These are phyloP conservation scores for Drosophila ogumai DNA, from an alignment of 1,140 invertebrate genomes.

Conservation along the genomic window DNA sequence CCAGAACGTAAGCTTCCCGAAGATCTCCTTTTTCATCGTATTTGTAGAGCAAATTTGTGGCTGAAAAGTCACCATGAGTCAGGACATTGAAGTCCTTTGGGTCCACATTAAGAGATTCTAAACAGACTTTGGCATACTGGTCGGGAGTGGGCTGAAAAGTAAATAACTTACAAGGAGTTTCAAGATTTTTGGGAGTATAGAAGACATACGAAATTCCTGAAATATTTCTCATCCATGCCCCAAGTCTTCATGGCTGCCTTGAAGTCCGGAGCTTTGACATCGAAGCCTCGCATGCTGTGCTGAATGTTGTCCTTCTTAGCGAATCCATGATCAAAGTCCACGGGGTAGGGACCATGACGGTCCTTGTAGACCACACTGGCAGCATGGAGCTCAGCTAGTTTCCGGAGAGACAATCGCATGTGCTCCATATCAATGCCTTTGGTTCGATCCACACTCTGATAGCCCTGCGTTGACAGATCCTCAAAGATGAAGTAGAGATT, in stretches of 20 bases:
- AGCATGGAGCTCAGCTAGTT: conserved; percentile 87
- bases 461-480: conserved; percentile 55
- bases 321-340: conserved; percentile 60
- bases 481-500: conserved; percentile 69
- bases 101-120: conserved; percentile 52
- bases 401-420: conserved; percentile 85
- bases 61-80: conserved; percentile 87
- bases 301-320: conserved; percentile 19
- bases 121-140: conserved; percentile 38
- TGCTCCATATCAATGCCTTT: conserved; percentile 86
- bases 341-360: conserved; percentile 40
- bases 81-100: conserved; percentile 87
- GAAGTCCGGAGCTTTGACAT: conserved; percentile 19
- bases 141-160: conserved; percentile 50
- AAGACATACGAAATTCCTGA: conserved; percentile 60
- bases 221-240: conserved; percentile 61
- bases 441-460: conserved; percentile 81
- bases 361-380: conserved; percentile 78
- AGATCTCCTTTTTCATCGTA: conserved; percentile 61
- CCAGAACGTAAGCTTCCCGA: conserved; percentile 71
- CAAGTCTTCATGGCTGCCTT: conserved; percentile 58
- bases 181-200: background rate
- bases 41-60: conserved; percentile 83
- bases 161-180: background rate
- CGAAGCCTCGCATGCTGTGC: conserved; percentile 12